These are phyloP conservation scores for Caenorhabditis becei DNA, from an alignment of 2,888 invertebrate genomes.

Conservation along the genomic window DNA sequence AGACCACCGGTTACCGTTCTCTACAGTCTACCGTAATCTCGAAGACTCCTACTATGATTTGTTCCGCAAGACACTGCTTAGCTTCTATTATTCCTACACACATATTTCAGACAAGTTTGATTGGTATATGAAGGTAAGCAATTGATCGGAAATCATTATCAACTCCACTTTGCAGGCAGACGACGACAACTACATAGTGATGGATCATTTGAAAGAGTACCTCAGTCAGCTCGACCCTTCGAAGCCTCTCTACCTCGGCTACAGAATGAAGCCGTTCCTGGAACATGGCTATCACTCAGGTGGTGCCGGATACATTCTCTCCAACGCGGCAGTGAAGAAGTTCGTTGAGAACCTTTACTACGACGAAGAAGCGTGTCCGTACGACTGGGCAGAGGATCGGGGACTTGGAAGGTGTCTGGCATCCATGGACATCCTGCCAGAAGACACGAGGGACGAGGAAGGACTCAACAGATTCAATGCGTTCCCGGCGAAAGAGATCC, in stretches of 20 bases:
- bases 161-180: conserved; percentile 61
- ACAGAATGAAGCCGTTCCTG: conserved; percentile 69
- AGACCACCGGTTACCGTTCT: conserved; percentile 60
- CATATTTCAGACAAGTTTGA: conserved; percentile 69
- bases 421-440: conserved; percentile 56
- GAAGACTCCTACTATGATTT: conserved; percentile 66
- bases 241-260: conserved; percentile 69
- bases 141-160: background rate
- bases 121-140: conserved; percentile 72
- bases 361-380: conserved; percentile 67
- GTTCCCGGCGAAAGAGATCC: conserved; percentile 29
- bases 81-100: conserved; percentile 66
- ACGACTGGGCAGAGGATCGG: conserved; percentile 68
- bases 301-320: conserved; percentile 73
- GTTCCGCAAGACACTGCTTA: conserved; percentile 69
- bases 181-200: conserved; percentile 72
- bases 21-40: conserved; percentile 67
- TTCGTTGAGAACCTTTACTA: conserved; percentile 63
- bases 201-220: conserved; percentile 70
- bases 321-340: conserved; percentile 64
- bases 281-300: conserved; percentile 72
- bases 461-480: conserved; percentile 36
- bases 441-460: conserved; percentile 58
- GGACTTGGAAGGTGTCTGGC: conserved; percentile 67
- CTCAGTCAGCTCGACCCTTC: conserved; percentile 61